Percentiles rank a stretch among this genome's conserved stretches.
Evolutionary conservation across 2,113 vertebrate genomes (phyloP).

Genomic region (Myodes glareolus): DNA sequence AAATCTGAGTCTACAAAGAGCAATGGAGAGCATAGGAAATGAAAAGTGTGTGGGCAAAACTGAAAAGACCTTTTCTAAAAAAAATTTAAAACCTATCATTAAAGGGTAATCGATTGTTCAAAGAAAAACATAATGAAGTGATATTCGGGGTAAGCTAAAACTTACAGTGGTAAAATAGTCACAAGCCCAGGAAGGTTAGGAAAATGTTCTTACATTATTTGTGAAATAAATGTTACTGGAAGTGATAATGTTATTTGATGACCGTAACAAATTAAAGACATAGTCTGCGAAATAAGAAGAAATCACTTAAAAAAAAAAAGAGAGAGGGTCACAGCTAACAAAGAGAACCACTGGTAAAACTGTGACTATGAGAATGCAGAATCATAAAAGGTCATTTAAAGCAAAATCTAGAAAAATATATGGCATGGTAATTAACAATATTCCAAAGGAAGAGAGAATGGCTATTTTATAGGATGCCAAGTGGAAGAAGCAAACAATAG

Average conservation of each 20-base stretch:
- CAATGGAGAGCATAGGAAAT: not conserved
- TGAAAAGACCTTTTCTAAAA: not conserved
- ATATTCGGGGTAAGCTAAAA: not conserved
- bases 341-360: not conserved
- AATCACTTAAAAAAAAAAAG: not conserved
- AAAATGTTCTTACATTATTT: not conserved
- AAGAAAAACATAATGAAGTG: conserved; percentile 5
- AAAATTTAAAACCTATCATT: not conserved
- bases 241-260: not conserved
- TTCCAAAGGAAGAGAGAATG: not conserved
- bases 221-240: not conserved
- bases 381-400: not conserved
- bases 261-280: not conserved
- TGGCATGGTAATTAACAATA: not conserved
- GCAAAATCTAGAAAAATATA: not conserved
- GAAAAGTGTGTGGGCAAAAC: not conserved
- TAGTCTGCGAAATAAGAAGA: not conserved
- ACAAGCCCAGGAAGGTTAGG: not conserved
- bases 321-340: not conserved
- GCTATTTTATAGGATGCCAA: not conserved
- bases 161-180: conserved; percentile 5
- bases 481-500: not conserved
- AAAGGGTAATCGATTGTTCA: not conserved
- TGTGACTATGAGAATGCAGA: not conserved
- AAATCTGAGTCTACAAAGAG: not conserved